These are phyloP conservation scores for Epinotia demarniana DNA, from an alignment of 2,888 invertebrate genomes.

Conservation along the genomic window DNA sequence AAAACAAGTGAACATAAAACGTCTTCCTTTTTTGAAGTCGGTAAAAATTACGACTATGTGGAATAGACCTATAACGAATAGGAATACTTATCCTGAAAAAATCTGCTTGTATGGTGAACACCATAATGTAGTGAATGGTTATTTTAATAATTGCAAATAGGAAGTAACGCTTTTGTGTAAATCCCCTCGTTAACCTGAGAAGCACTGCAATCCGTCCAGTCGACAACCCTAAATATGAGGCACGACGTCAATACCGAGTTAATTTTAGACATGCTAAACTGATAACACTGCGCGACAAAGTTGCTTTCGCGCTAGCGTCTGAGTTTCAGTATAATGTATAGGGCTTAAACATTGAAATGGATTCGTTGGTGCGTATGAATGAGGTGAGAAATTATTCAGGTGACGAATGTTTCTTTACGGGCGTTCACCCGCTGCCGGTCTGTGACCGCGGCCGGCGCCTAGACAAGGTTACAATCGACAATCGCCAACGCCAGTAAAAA, in stretches of 20 bases:
- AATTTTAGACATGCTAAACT: constrained; percentile 45
- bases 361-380: constrained; percentile 76
- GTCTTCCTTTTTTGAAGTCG: too few relatives aligned
- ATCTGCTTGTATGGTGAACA: too few relatives aligned
- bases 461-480: too few relatives aligned
- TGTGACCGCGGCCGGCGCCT: constrained; percentile 67
- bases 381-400: constrained; percentile 77
- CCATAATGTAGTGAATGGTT: too few relatives aligned
- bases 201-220: background rate
- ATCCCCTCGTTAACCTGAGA: too few relatives aligned
- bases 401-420: constrained; percentile 64
- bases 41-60: too few relatives aligned
- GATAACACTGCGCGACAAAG: constrained; percentile 37
- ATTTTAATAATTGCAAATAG: too few relatives aligned
- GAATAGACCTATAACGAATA: too few relatives aligned
- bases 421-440: constrained; percentile 73
- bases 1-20: too few relatives aligned
- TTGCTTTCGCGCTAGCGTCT: constrained; percentile 24
- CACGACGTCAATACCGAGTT: constrained; percentile 30
- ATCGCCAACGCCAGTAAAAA: too few relatives aligned
- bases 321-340: constrained; percentile 54
- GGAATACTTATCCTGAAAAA: too few relatives aligned
- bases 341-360: constrained; percentile 74
- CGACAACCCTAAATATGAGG: constrained; percentile 17
- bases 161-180: too few relatives aligned